Evolutionary conservation across 1,140 invertebrate genomes (phyloP).

Genomic region (Antheraea pernyi): DNA sequence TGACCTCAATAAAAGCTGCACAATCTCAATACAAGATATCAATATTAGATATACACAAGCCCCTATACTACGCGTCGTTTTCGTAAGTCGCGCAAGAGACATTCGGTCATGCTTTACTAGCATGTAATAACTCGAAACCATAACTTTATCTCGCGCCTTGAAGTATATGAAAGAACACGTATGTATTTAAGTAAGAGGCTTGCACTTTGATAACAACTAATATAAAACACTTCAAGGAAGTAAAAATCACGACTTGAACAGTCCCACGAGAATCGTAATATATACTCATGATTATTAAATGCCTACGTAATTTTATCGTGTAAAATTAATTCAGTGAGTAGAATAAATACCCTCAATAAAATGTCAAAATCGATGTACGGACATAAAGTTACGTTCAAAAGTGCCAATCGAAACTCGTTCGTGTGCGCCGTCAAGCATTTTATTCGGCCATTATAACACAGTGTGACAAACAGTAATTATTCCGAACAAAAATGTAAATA

Average conservation of each 20-base stretch:
- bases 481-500: constrained; percentile 3
- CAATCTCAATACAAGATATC: too few relatives aligned
- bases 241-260: background rate
- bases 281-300: constrained; percentile 1
- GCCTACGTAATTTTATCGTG: constrained; percentile 4
- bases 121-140: too few relatives aligned
- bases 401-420: constrained; percentile 1
- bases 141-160: too few relatives aligned
- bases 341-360: constrained; percentile 6
- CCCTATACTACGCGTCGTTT: too few relatives aligned
- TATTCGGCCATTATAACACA: constrained; percentile 1
- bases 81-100: too few relatives aligned
- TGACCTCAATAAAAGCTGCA: too few relatives aligned
- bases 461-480: constrained; percentile 4
- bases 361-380: background rate
- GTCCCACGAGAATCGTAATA: background rate
- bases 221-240: background rate
- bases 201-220: background rate
- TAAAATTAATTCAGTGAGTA: constrained; percentile 1
- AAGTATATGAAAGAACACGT: too few relatives aligned
- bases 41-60: too few relatives aligned
- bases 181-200: too few relatives aligned
- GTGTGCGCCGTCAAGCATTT: background rate
- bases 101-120: too few relatives aligned
- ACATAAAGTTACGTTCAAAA: constrained; percentile 1